phyloP scores from a whole-genome alignment of 2,113 vertebrate species.

The Tamias sibiricus region DNA sequence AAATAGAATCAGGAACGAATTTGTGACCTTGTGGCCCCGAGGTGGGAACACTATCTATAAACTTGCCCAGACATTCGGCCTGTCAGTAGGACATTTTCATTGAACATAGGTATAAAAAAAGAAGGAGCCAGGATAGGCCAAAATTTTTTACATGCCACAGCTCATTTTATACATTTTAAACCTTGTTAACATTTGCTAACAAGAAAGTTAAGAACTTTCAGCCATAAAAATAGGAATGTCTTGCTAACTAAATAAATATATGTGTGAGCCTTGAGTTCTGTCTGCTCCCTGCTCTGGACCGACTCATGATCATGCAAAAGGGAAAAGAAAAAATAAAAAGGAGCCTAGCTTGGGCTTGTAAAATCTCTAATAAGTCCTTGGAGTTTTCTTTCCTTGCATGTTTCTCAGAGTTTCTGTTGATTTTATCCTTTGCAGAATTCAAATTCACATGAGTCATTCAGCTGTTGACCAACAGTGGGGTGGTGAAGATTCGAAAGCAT shows the following conservation, averaged over 20 bases:
- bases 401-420: conserved; percentile 75
- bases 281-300: conserved; percentile 81
- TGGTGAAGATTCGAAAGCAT: neutral
- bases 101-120: conserved; percentile 83
- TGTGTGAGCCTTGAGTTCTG: conserved; percentile 79
- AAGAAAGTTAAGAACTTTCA: conserved; percentile 87
- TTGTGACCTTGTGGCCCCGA: conserved; percentile 89
- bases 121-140: conserved; percentile 81
- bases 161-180: conserved; percentile 84
- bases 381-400: conserved; percentile 63
- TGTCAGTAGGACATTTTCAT: conserved; percentile 87
- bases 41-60: conserved; percentile 91
- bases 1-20: conserved; percentile 89
- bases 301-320: conserved; percentile 63
- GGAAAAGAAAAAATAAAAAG: conserved; percentile 60
- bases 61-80: conserved; percentile 88
- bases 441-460: neutral
- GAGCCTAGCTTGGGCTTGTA: conserved; percentile 69
- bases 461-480: neutral
- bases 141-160: conserved; percentile 87
- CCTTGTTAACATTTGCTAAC: conserved; percentile 89
- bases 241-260: conserved; percentile 86
- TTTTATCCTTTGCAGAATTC: conserved; percentile 57
- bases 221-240: conserved; percentile 89
- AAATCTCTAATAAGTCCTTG: conserved; percentile 78